A percentile compares a stretch with the other conserved stretches of the same genome.
These are phyloP conservation scores for Seira sanloemensis DNA, from an alignment of 2,888 invertebrate species.

Conservation along the genomic window DNA sequence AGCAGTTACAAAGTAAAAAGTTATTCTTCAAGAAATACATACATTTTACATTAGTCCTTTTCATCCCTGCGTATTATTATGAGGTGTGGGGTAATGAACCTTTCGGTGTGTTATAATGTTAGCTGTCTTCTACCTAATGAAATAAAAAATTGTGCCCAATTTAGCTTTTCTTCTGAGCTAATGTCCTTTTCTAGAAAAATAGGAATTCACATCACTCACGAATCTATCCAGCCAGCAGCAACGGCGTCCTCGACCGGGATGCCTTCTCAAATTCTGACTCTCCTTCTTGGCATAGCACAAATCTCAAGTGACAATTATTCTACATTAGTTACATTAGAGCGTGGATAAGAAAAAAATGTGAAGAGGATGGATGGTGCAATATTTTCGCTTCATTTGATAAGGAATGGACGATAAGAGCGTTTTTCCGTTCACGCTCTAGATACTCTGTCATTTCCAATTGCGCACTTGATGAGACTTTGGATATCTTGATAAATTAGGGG, in stretches of 20 bases:
- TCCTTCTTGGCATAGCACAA: constrained; percentile 21
- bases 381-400: neutral
- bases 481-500: neutral
- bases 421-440: neutral
- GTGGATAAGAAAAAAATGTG: neutral
- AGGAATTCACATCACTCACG: constrained; percentile 45
- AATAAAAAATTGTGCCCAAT: constrained; percentile 60
- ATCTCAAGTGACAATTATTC: constrained; percentile 51
- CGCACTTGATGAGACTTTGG: neutral
- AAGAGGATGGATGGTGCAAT: neutral
- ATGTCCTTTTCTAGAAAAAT: constrained; percentile 44
- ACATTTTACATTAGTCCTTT: constrained; percentile 19
- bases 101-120: constrained; percentile 28
- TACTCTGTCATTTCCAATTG: constrained; percentile 10
- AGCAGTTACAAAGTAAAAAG: no score
- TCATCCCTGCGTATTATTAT: constrained; percentile 30
- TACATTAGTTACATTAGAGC: constrained; percentile 24
- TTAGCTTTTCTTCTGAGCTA: constrained; percentile 47
- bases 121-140: constrained; percentile 58
- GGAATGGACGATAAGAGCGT: neutral
- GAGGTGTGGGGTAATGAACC: constrained; percentile 47
- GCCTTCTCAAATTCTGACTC: no score
- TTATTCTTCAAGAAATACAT: neutral
- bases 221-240: no score
- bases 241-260: no score